A percentile compares a stretch with the other conserved stretches of the same genome.
Conservation (phyloP, 2,797 vertebrate genomes). For the Spondyliosoma cantharus region DNA sequence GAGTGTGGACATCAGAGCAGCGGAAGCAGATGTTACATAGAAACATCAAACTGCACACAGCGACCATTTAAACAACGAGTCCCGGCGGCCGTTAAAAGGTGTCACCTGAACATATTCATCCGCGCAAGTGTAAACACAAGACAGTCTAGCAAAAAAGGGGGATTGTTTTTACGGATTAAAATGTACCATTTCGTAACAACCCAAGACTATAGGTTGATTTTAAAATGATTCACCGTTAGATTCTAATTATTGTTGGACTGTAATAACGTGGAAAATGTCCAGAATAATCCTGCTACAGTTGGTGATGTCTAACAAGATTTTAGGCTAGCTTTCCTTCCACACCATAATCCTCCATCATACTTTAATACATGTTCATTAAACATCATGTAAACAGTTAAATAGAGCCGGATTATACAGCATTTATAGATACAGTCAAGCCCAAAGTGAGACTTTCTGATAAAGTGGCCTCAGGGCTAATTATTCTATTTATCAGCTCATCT, state of each 20-base stretch:
- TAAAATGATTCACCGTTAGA: rapidly evolving
- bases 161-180: neutral
- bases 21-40: conserved; percentile 34
- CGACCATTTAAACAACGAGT: conserved; percentile 94
- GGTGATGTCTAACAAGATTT: neutral
- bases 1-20: neutral
- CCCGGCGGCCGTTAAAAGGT: conserved; percentile 85
- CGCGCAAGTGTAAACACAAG: conserved; percentile 92
- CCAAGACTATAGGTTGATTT: rapidly evolving
- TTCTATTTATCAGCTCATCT: neutral
- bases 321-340: neutral
- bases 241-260: too few relatives aligned
- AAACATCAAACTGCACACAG: conserved; percentile 62
- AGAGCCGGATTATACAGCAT: neutral
- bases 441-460: neutral
- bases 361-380: neutral
- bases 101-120: conserved; percentile 93
- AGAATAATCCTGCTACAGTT: neutral
- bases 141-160: conserved; percentile 33
- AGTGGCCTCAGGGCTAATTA: neutral
- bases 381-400: neutral
- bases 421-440: neutral
- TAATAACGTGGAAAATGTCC: neutral
- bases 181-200: neutral
- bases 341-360: neutral